Evolutionary conservation across 2,797 vertebrate species (phyloP).

Genomic region (Diglossa cyanea): DNA sequence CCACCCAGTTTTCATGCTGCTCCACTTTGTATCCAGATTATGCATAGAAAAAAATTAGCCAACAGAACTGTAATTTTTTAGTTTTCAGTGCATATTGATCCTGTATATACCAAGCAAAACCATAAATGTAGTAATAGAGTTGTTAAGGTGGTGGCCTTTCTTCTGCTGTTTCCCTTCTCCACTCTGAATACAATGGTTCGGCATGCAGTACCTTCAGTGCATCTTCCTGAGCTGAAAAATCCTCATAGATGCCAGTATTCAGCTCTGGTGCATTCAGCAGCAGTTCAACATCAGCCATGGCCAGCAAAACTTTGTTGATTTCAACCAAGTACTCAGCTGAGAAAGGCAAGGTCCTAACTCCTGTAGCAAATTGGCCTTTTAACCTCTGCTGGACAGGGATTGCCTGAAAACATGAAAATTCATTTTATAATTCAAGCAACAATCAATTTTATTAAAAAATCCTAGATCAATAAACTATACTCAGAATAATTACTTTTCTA

Average conservation of each 20-base stretch:
- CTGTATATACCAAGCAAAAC: background rate
- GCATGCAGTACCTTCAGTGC: slow-evolving; percentile 82
- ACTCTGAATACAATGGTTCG: background rate
- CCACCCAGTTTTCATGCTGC: background rate
- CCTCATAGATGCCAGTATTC: slow-evolving; percentile 84
- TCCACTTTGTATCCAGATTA: background rate
- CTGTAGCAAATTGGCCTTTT: slow-evolving; percentile 26
- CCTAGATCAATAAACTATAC: background rate
- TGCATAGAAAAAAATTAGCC: background rate
- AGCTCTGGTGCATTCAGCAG: slow-evolving; percentile 89
- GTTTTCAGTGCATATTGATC: background rate
- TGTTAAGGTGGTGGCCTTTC: background rate
- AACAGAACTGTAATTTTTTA: background rate
- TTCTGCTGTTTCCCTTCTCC: background rate
- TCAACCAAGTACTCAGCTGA: slow-evolving; percentile 88
- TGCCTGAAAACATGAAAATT: slow-evolving; percentile 44
- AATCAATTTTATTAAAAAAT: background rate
- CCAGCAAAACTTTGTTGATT: slow-evolving; percentile 89
- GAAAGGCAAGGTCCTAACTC: slow-evolving; percentile 61
- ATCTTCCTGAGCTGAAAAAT: slow-evolving; percentile 92
- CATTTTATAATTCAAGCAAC: background rate
- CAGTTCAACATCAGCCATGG: slow-evolving; percentile 88
- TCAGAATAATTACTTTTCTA: background rate
- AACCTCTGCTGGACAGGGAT: slow-evolving; percentile 48
- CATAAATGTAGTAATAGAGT: background rate